Evolutionary conservation across 2,113 vertebrate species (phyloP), one percentile per base, ranked within the genome.

Genomic region (Onychostoma macrolepis): DNA sequence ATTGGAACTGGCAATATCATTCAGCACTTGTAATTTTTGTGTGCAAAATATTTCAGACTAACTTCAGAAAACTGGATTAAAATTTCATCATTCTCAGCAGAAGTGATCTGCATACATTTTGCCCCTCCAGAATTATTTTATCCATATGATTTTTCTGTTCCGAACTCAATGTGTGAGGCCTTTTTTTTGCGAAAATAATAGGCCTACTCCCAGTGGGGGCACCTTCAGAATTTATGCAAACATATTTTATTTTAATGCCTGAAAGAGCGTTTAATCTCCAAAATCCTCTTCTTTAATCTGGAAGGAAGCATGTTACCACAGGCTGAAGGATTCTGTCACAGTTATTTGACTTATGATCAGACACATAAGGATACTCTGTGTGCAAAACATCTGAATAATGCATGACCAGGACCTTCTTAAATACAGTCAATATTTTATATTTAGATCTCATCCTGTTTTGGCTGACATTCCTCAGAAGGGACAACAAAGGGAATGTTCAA

Each of bases 371-470:
- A 77, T 87, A 38, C 28, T 50, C 41, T 61, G 43, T 36, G 43
- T 28, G 33, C 10, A 83, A 79, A 87, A 83, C 67, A 77, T 53
- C 28, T 87, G 69, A 87, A 83, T 83, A 50, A 87, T 83, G 50
- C 85, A 81, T 81, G 33, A 83, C 41, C 53, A 36, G 24, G 30
- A 83, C 33, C 43, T 75, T 63, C 38, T 87, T 50, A 83, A 83
- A 76, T 36, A 77, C 48, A 72, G 10, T 53, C 45, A 38, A 26
- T 84, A 58, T 58, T 84, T 84, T 41, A 56, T 56, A 19, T 58
- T 58, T 74, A 74, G 67, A 71, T 56, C 48, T 4, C 30, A 26
- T 53, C 67, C 67, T 56, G 65, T 30, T 83, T 69, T 48, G 8
- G 28, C 4, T 43, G 53, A 83, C 3, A 75, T 28, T 41, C 8